Evolutionary conservation across 2,888 invertebrate species (phyloP), one percentile per base, ranked within the genome.

Genomic region (Zhuqinia jingwanae): DNA sequence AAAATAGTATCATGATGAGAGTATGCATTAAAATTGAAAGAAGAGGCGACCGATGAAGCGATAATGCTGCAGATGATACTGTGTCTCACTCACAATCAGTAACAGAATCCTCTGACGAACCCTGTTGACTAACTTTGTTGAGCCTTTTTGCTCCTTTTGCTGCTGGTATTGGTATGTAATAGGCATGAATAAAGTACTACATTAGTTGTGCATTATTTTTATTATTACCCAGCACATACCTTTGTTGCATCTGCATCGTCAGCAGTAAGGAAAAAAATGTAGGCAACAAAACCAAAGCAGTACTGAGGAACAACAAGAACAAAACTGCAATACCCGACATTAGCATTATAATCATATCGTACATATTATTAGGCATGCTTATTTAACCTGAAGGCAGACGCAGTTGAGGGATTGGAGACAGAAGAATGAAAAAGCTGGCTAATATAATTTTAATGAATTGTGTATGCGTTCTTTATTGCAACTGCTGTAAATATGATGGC

Each of bases 21-120:
- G 30, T 79, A 17, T 50, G 75, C 50, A 75, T 75, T 76, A 65
- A 75, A 65, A 86, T n/a, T 86, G 85, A 77, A 77, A 81, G 30
- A 58, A 65, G 76, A 81, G 53, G 56, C 81, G 81, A 86, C 86
- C 81, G 86, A 86, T 86, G 81, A 86, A 81, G 85, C 85, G 85
- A 85, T 85, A 36, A 36, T 36, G 36, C 8, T 36, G 36, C 36
- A 36, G 85, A 85, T 79, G 78, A 65, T 53, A 65, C 42, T 78
- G 79, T 25, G 80, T 75, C 70, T 81, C 76, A 58, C 80, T 36
- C 36, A 36, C 36, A 36, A 36, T 36, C 36, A 76, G 50, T 50
- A 60, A 80, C 30, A 63, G 65, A 75, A 75, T 82, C 73, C 79
- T 73, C 47, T 58, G 75, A 47, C 50, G 58, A 58, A 36, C 75